These are phyloP conservation scores for Dryobates pubescens DNA, from an alignment of 2,797 vertebrate species.

Conservation along the genomic window DNA sequence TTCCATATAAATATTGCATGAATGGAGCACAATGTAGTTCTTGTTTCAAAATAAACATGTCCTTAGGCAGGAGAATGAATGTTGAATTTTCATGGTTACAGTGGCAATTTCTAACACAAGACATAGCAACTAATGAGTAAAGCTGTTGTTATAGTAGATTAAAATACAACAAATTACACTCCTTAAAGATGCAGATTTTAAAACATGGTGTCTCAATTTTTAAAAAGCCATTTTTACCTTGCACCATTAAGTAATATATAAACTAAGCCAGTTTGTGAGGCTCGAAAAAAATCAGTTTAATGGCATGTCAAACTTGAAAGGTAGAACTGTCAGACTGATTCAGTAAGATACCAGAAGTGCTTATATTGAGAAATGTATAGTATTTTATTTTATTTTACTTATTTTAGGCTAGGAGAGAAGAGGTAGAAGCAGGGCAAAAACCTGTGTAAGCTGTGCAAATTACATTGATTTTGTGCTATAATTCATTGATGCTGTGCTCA, in stretches of 20 bases:
- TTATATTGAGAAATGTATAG: conserved; percentile 26
- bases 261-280: conserved; percentile 16
- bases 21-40: neutral
- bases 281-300: conserved; percentile 54
- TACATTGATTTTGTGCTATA: neutral
- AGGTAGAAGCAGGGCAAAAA: neutral
- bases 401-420: neutral
- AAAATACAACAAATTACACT: neutral
- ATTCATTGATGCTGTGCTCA: neutral
- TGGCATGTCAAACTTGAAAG: neutral
- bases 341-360: neutral
- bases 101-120: neutral
- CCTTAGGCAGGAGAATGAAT: neutral
- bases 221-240: conserved; percentile 46
- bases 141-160: neutral
- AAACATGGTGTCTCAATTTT: neutral
- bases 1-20: neutral
- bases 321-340: conserved; percentile 26
- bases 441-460: neutral
- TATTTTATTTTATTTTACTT: conserved; percentile 17
- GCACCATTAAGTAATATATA: conserved; percentile 30
- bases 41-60: neutral
- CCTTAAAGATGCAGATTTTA: conserved; percentile 21
- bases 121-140: neutral
- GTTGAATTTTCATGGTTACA: neutral